Base-by-base conservation (phyloP, 1,140 invertebrate genomes). In the Camponotus floridanus region DNA sequence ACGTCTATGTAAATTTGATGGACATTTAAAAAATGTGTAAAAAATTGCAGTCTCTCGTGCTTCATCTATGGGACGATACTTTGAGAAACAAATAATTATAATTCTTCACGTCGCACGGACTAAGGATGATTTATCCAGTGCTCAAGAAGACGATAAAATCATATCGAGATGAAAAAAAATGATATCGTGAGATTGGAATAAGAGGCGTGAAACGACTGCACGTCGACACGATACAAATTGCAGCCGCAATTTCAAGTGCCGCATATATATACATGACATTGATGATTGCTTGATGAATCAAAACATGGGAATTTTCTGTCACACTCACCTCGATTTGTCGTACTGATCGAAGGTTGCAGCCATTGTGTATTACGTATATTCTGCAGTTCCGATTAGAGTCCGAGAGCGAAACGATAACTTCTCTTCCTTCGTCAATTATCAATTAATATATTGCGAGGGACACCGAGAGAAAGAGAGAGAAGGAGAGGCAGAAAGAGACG, bases 311-410 rank as follows among this genome's bases (percentile, higher is more conserved):
- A 73, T 68, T 61, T 26, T 61, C 15, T 26, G 36, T 18, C 48
- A 74, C 76, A 90, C 70, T 91, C 94, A 97, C 97, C 97, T 97
- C 91, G 95, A 95, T 94, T 96, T 97, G 93, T 97, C 97, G 94
- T 97, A 96, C 86, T 97, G 97, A 95, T 97, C 97, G 94, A 97
- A 97, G 64, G 96, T 96, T 88, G 95, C 96, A 92, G 96, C 96
- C 95, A 97, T 97, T 87, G 90, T 51, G 48, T 15, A 4, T 51
- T 51, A 51, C 48, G 48, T 51, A 51, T 51, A 51, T 51, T 15
- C 15, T 18, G 48, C 5, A 51, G 62, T 79, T n/a, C 36, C 21
- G 9, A 86, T 65, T 71, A 42, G 31, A 57, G 48, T 65, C 62
- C 61, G 55, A 51, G 64, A 86, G 68, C 71, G 61, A 73, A 87